These are phyloP conservation scores for Globodera rostochiensis DNA, from an alignment of 1,140 invertebrate species.

Conservation along the genomic window DNA sequence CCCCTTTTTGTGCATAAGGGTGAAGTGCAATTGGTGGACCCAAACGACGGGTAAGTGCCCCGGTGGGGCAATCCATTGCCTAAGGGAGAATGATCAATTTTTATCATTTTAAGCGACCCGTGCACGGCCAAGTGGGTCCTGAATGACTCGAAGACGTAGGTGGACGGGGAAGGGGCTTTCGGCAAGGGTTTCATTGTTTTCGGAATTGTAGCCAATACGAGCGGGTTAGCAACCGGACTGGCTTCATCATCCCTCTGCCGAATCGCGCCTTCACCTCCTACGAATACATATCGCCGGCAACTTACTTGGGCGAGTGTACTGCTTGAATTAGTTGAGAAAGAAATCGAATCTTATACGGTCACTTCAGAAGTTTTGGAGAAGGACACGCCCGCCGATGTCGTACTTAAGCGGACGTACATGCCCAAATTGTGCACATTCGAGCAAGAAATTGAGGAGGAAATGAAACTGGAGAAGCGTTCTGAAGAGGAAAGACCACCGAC, in stretches of 20 bases:
- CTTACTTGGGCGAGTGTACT: conserved; percentile 51
- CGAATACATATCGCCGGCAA: conserved; percentile 55
- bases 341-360: neutral
- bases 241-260: conserved; percentile 67
- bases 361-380: conserved; percentile 47
- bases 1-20: conserved; percentile 75
- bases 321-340: conserved; percentile 9
- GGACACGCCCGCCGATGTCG: conserved; percentile 45
- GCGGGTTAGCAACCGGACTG: conserved; percentile 81
- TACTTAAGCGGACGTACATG: conserved; percentile 62
- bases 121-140: conserved; percentile 71
- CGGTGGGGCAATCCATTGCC: no score
- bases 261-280: conserved; percentile 56
- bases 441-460: conserved; percentile 66
- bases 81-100: no score
- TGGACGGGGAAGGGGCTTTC: neutral
- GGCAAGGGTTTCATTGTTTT: neutral
- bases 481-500: conserved; percentile 59
- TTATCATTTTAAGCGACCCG: conserved; percentile 68
- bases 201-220: conserved; percentile 78
- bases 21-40: conserved; percentile 86
- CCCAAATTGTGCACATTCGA: conserved; percentile 67
- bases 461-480: conserved; percentile 64
- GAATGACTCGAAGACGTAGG: conserved; percentile 42
- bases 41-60: conserved; percentile 78